Conservation (phyloP, 2,888 invertebrate species). For the Agonopterix subpropinquella region DNA sequence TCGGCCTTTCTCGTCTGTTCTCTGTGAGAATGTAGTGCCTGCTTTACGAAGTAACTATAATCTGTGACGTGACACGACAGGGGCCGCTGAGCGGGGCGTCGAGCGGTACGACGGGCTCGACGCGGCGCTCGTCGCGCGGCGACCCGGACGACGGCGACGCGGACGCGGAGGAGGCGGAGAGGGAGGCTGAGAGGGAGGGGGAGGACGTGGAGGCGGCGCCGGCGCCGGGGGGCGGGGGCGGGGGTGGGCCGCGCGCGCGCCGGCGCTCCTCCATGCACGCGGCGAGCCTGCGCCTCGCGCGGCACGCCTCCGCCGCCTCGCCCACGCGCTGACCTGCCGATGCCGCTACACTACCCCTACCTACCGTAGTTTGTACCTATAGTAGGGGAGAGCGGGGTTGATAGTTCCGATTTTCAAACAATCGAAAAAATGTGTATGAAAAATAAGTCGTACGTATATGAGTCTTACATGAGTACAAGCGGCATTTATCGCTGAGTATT, state of each 20-base stretch:
- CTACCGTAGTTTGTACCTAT: background rate
- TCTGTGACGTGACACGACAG: slow-evolving; percentile 5
- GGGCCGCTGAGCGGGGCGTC: slow-evolving; percentile 30
- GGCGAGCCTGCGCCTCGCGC: slow-evolving; percentile 53
- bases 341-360: background rate
- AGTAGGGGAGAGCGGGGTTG: too few species aligned
- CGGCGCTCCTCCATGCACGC: slow-evolving; percentile 59
- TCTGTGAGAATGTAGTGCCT: too few species aligned
- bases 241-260: slow-evolving; percentile 20
- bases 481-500: too few species aligned
- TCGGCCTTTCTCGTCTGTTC: too few species aligned
- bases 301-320: slow-evolving; percentile 13
- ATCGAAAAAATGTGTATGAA: too few species aligned
- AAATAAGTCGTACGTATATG: too few species aligned
- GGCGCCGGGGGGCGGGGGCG: slow-evolving; percentile 9
- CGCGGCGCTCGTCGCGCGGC: slow-evolving; percentile 7
- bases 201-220: slow-evolving; percentile 14
- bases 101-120: slow-evolving; percentile 11
- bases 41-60: too few species aligned
- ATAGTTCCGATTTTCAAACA: too few species aligned
- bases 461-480: too few species aligned
- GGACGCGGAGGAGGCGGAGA: slow-evolving; percentile 9
- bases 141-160: slow-evolving; percentile 6
- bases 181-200: slow-evolving; percentile 9
- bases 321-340: background rate